phyloP scores from a whole-genome alignment of 1,140 invertebrate species.

The Rhopalosiphum maidis region DNA sequence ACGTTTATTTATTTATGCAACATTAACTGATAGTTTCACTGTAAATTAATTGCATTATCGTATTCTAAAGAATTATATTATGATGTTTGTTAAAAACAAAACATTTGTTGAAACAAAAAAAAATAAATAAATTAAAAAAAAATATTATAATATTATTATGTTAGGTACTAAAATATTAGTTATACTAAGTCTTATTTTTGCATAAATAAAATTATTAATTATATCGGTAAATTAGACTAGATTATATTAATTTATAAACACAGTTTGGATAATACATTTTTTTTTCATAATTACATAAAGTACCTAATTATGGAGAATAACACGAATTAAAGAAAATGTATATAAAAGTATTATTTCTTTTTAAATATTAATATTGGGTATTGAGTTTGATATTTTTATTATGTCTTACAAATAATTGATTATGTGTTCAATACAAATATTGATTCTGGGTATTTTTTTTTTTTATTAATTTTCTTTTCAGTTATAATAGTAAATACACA shows the following conservation, averaged over 20 bases:
- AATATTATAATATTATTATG: not conserved
- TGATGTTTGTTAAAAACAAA: no score
- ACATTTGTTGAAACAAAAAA: no score
- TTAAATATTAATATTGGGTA: not conserved
- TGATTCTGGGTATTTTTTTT: not conserved
- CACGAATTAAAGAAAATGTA: rapidly evolving
- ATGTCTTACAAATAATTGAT: not conserved
- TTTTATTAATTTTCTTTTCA: not conserved
- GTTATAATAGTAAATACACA: not conserved
- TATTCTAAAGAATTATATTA: not conserved
- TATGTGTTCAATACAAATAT: not conserved
- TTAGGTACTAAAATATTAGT: not conserved
- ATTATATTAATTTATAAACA: not conserved
- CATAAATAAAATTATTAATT: not conserved
- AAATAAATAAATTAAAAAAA: no score
- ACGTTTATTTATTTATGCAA: not conserved
- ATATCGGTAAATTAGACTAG: not conserved
- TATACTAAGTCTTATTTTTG: not conserved
- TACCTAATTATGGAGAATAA: not conserved
- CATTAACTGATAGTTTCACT: not conserved
- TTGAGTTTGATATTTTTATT: not conserved
- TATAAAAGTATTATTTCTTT: not conserved
- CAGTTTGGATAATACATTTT: not conserved
- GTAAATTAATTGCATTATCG: not conserved
- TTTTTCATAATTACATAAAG: not conserved